These are phyloP conservation scores for Brachyhypopomus occidentalis DNA, from an alignment of 2,113 vertebrate genomes.

Conservation along the genomic window DNA sequence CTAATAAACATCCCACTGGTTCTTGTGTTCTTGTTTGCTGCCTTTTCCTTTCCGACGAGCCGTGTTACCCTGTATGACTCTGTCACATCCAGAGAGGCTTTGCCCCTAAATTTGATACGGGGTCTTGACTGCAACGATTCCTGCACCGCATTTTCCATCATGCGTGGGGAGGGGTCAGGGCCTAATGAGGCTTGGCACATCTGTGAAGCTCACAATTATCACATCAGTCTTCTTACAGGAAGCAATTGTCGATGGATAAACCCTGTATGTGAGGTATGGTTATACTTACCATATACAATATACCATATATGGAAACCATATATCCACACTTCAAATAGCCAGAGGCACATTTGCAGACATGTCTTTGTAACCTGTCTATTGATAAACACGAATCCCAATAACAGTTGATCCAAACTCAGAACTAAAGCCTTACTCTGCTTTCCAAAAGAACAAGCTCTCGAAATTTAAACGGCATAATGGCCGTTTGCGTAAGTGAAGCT, in stretches of 20 bases:
- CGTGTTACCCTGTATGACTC: conserved; percentile 56
- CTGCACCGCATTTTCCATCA: conserved; percentile 69
- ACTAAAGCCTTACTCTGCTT: neutral
- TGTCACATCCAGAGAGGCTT: conserved; percentile 66
- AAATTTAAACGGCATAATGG: too few relatives aligned
- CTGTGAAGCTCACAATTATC: conserved; percentile 65
- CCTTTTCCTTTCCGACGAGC: neutral
- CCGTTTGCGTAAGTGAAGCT: too few relatives aligned
- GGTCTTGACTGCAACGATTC: conserved; percentile 68
- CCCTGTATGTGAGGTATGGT: neutral
- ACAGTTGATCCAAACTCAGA: neutral
- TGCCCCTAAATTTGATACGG: conserved; percentile 70
- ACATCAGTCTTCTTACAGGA: conserved; percentile 62
- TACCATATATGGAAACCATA: neutral
- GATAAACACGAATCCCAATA: too few relatives aligned
- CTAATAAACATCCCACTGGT: conserved; percentile 60
- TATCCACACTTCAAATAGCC: too few relatives aligned
- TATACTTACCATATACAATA: too few relatives aligned
- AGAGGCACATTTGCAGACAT: too few relatives aligned
- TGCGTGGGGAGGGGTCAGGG: conserved; percentile 56
- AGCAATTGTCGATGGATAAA: conserved; percentile 40
- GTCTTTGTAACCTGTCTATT: too few relatives aligned
- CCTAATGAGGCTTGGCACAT: conserved; percentile 65
- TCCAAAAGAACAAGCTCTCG: too few relatives aligned
- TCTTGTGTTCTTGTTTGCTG: too few relatives aligned